Percentiles rank a stretch among this genome's conserved stretches.
These are phyloP conservation scores for Calliopsis andreniformis DNA, from an alignment of 1,140 invertebrate species.

Conservation along the genomic window DNA sequence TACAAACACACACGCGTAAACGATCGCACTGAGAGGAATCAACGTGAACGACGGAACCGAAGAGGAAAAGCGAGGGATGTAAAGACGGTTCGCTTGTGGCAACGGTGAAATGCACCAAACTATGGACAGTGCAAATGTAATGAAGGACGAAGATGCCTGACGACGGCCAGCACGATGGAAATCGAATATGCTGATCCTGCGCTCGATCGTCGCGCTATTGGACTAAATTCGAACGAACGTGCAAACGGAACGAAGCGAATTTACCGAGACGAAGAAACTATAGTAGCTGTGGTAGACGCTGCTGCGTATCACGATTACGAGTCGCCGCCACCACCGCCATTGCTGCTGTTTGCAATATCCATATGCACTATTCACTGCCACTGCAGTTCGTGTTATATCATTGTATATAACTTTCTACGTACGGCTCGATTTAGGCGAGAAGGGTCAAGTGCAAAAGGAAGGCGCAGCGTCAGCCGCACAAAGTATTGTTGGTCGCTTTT, in stretches of 20 bases:
- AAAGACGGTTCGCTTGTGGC: constrained; percentile 5
- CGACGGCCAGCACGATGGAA: constrained; percentile 1
- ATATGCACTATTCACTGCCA: constrained; percentile 81
- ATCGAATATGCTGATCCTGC: constrained; percentile 6
- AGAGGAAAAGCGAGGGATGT: neutral
- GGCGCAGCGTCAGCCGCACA: constrained; percentile 42
- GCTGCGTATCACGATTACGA: constrained; percentile 76
- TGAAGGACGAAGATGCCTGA: neutral
- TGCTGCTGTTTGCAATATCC: constrained; percentile 78
- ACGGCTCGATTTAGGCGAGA: constrained; percentile 58
- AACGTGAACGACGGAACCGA: neutral
- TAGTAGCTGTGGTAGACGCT: constrained; percentile 76
- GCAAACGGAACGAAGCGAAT: constrained; percentile 9
- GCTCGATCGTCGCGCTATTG: constrained; percentile 8
- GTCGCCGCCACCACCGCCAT: constrained; percentile 39
- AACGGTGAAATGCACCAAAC: neutral
- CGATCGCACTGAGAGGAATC: neutral
- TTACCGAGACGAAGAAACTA: constrained; percentile 41
- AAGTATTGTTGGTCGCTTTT: constrained; percentile 18
- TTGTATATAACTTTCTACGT: constrained; percentile 70
- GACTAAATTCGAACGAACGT: neutral
- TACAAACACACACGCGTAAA: constrained; percentile 11
- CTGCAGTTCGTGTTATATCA: constrained; percentile 80
- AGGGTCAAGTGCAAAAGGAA: constrained; percentile 37
- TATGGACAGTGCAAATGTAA: neutral